Percentiles rank a stretch among this genome's conserved stretches.
Evolutionary conservation across 2,888 invertebrate species (phyloP).

Genomic region (Antitype chi): DNA sequence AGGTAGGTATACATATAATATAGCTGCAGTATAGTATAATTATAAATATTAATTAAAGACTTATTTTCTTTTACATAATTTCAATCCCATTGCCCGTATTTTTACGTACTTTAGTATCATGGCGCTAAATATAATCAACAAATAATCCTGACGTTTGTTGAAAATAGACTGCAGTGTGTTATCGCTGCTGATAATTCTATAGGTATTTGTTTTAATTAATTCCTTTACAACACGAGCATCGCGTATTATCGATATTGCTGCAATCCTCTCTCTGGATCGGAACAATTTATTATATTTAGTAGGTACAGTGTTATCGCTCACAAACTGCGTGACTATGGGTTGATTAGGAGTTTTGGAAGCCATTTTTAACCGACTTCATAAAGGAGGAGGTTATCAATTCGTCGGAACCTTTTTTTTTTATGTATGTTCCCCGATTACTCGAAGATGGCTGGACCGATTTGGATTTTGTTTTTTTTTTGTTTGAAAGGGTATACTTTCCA

Average conservation of each 20-base stretch:
- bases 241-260: constrained; percentile 38
- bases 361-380: too few relatives aligned
- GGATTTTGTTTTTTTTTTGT: too few relatives aligned
- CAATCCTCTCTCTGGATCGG: constrained; percentile 30
- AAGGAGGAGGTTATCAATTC: too few relatives aligned
- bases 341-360: constrained; percentile 11
- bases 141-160: background rate
- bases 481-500: too few relatives aligned
- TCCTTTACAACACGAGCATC: constrained; percentile 14
- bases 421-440: too few relatives aligned
- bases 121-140: background rate
- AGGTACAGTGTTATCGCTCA: constrained; percentile 39
- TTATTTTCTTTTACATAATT: too few relatives aligned
- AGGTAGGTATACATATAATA: too few relatives aligned
- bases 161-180: constrained; percentile 22
- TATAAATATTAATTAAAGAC: too few relatives aligned
- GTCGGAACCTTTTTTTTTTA: too few relatives aligned
- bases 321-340: background rate
- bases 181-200: constrained; percentile 46
- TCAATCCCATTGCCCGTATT: too few relatives aligned
- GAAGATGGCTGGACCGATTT: too few relatives aligned
- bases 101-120: background rate
- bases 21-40: too few relatives aligned
- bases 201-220: constrained; percentile 45
- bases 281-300: constrained; percentile 39